A percentile compares a stretch with the other conserved stretches of the same genome.
Evolutionary conservation across 2,797 vertebrate species (phyloP).

Genomic region (Bryconaethiops microstoma): DNA sequence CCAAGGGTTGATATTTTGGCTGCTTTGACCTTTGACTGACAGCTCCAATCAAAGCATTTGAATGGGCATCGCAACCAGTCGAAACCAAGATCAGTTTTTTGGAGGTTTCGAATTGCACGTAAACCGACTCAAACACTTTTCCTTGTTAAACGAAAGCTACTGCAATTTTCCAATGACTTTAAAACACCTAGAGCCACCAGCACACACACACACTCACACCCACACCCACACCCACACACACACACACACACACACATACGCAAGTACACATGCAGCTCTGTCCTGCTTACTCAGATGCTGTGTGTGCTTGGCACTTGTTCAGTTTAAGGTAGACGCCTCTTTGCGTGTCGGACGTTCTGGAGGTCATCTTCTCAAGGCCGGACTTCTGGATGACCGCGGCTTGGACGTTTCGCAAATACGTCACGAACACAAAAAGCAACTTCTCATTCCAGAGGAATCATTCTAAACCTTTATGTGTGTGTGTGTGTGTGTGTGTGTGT

Average conservation of each 20-base stretch:
- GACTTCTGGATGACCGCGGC: constrained; percentile 17
- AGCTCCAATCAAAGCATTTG: constrained; percentile 60
- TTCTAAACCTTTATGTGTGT: constrained; percentile 31
- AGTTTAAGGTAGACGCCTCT: constrained; percentile 8
- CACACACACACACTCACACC: neutral
- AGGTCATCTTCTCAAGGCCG: constrained; percentile 16
- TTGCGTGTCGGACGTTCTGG: neutral
- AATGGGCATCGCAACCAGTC: constrained; percentile 65
- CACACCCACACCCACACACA: constrained; percentile 4
- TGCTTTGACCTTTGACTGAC: constrained; percentile 29
- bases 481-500: constrained; percentile 20
- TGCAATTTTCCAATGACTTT: constrained; percentile 16
- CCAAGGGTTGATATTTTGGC: constrained; percentile 27
- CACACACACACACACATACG: too few relatives aligned
- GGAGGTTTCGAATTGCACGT: constrained; percentile 14
- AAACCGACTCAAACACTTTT: constrained; percentile 6
- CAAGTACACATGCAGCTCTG: neutral
- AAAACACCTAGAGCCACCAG: constrained; percentile 29
- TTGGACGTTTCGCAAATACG: neutral
- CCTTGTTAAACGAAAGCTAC: neutral
- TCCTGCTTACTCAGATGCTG: constrained; percentile 28
- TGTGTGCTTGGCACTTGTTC: constrained; percentile 28
- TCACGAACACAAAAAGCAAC: constrained; percentile 25
- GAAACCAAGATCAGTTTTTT: neutral
- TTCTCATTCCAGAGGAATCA: constrained; percentile 48